Percentiles rank a stretch among this genome's conserved stretches.
phyloP scores from a whole-genome alignment of 2,888 invertebrate genomes.

The Andrena minutula region DNA sequence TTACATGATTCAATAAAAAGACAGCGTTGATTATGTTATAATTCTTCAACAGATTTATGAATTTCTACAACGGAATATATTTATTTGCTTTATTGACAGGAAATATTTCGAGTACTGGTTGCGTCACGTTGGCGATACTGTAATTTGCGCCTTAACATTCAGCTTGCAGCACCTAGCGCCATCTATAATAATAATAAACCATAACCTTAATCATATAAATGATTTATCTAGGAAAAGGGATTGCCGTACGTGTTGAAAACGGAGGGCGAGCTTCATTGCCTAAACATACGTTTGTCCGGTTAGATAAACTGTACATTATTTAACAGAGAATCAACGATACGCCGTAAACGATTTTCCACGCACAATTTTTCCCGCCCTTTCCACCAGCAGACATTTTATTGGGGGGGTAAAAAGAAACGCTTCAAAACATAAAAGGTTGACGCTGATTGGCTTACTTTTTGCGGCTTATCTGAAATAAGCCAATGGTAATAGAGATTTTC shows the following conservation, averaged over 20 bases:
- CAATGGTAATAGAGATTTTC: conserved; percentile 85
- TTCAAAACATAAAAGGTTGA: conserved; percentile 85
- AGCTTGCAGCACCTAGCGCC: conserved; percentile 62
- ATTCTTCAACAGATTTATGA: conserved; percentile 14
- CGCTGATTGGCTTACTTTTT: conserved; percentile 86
- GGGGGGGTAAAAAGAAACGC: conserved; percentile 86
- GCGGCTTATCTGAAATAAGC: conserved; percentile 87
- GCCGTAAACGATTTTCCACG: conserved; percentile 39
- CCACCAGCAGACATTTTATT: conserved; percentile 71
- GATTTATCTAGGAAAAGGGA: conserved; percentile 19
- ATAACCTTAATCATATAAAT: conserved; percentile 70
- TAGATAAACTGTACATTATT: background rate
- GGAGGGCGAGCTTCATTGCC: background rate
- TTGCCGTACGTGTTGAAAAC: background rate
- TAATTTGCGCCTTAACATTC: conserved; percentile 34
- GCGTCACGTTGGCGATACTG: conserved; percentile 65
- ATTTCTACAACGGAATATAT: background rate
- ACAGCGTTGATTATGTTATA: background rate
- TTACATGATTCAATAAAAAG: background rate
- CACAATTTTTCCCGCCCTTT: conserved; percentile 80
- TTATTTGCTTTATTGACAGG: conserved; percentile 7
- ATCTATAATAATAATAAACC: conserved; percentile 66
- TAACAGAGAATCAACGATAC: background rate
- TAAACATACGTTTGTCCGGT: conserved; percentile 7
- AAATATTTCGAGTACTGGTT: conserved; percentile 1